Percentiles rank a stretch among this genome's conserved stretches.
These are phyloP conservation scores for Neodon shergylaensis DNA, from an alignment of 2,113 vertebrate species.

Conservation along the genomic window DNA sequence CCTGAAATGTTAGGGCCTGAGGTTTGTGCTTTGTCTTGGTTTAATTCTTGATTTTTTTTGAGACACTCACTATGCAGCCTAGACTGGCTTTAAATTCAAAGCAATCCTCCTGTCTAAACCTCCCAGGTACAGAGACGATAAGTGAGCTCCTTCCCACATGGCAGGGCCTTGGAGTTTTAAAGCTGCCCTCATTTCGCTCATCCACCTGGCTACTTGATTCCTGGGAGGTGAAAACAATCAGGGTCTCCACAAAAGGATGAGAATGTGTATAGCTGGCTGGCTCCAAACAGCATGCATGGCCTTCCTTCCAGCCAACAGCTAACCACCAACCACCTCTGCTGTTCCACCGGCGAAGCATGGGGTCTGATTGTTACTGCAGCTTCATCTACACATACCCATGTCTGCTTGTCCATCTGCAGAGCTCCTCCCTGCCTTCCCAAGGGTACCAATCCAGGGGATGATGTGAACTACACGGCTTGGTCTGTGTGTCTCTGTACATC, in stretches of 20 bases:
- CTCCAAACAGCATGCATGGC: not conserved
- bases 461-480: not conserved
- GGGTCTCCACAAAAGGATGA: not conserved
- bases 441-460: not conserved
- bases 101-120: not conserved
- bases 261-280: fast-evolving
- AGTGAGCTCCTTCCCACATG: not conserved
- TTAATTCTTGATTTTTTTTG: not conserved
- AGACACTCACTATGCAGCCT: not conserved
- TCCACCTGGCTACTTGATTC: not conserved
- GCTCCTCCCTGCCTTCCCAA: not conserved
- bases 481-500: not conserved
- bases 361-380: not conserved
- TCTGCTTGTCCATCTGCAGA: not conserved
- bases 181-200: not conserved
- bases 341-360: not conserved
- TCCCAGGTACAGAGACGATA: no score
- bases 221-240: not conserved
- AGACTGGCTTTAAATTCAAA: not conserved
- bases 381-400: not conserved
- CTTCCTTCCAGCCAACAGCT: not conserved
- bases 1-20: not conserved
- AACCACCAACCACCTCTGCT: not conserved
- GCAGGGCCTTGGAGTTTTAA: not conserved
- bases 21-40: not conserved